A percentile compares a stretch with the other conserved stretches of the same genome.
These are phyloP conservation scores for Aphrocallistes beatrix DNA, from an alignment of 37 sponge, comb jelly and placozoan species.

Conservation along the genomic window DNA sequence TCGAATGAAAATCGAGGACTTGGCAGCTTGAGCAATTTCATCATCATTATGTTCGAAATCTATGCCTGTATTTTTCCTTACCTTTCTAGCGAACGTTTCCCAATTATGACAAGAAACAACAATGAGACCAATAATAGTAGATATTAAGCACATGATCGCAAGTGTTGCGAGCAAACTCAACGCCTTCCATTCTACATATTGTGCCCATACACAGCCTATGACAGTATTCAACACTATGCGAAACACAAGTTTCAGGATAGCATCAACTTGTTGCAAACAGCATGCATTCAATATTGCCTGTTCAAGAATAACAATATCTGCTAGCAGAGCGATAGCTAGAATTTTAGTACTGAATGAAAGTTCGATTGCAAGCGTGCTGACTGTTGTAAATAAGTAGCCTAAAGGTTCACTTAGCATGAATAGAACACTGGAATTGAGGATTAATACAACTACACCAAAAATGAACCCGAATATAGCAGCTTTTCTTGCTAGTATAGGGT, in stretches of 20 bases:
- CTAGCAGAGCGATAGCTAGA: background rate
- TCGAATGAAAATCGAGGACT: too few relatives aligned
- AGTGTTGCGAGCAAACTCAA: too few relatives aligned
- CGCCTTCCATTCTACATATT: too few relatives aligned
- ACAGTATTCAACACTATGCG: background rate
- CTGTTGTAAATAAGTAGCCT: background rate
- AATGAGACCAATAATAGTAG: too few relatives aligned
- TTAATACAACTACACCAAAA: background rate
- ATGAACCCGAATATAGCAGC: background rate
- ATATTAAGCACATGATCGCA: too few relatives aligned
- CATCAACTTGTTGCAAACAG: background rate
- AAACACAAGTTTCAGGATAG: background rate
- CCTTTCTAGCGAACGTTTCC: too few relatives aligned
- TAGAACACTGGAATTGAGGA: background rate
- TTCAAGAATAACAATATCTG: background rate
- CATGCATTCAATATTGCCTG: background rate
- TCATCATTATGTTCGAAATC: too few relatives aligned
- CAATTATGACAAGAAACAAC: too few relatives aligned
- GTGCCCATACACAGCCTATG: background rate
- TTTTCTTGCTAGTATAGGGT: background rate
- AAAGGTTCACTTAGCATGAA: background rate
- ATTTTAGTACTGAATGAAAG: background rate
- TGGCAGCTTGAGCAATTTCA: too few relatives aligned
- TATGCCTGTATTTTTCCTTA: too few relatives aligned
- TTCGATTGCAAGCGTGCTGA: background rate